Evolutionary conservation across 2,113 vertebrate species (phyloP).

Genomic region (Aptenodytes patagonicus): DNA sequence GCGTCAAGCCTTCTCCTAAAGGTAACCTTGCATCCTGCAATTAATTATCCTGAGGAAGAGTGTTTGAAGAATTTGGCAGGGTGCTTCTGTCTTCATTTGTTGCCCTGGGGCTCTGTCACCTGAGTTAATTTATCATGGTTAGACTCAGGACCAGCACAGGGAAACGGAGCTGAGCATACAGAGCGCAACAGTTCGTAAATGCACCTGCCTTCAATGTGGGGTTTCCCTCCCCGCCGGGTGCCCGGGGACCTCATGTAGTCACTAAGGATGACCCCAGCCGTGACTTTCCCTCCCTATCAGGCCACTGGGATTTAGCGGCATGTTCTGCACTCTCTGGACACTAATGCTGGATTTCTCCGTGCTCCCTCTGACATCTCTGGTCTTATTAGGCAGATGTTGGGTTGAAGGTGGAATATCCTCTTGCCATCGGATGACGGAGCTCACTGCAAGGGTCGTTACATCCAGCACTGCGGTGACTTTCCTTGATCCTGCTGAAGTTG

Average conservation of each 20-base stretch:
- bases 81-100: background rate
- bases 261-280: background rate
- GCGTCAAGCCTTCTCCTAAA: background rate
- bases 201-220: rapidly evolving
- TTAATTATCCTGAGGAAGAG: background rate
- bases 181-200: rapidly evolving
- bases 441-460: background rate
- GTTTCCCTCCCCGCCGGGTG: rapidly evolving
- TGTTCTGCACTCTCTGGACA: background rate
- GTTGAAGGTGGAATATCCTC: background rate
- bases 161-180: background rate
- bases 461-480: background rate
- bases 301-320: background rate
- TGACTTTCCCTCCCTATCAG: background rate
- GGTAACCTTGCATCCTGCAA: background rate
- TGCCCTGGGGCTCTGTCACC: background rate
- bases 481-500: background rate
- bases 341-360: background rate
- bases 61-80: background rate
- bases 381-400: background rate
- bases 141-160: background rate
- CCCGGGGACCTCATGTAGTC: rapidly evolving
- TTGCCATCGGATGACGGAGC: rapidly evolving
- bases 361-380: background rate
- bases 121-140: background rate